Evolutionary conservation across 2,797 vertebrate genomes (phyloP), one percentile per base, ranked within the genome.

Genomic region (Acrocephalus scirpaceus): DNA sequence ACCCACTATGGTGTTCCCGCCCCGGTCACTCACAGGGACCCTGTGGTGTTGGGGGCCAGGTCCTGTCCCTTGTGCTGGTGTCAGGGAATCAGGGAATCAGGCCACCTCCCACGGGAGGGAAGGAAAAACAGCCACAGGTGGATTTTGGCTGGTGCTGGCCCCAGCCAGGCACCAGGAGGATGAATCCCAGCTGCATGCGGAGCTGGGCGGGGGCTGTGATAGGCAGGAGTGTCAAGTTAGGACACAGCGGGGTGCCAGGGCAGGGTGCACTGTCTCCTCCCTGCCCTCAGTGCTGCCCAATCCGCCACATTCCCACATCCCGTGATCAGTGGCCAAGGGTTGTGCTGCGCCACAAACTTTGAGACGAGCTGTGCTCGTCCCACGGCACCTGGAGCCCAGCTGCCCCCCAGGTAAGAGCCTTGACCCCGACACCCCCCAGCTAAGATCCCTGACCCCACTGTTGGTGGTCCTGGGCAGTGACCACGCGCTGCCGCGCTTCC

Each of bases 401-500:
- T 61, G 30, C 22, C n/a, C 36, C 18, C 25, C 71, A 36, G 65
- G 71, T 38, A 80, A 71, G 84, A 45, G n/a, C 70, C 34, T 15
- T 1, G 2, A 21, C 17, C 12, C 44, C 54, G 38, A 13, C n/a
- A 73, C 47, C 42, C 48, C 67, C 32, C 19, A 13, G 54, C 6
- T 26, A 40, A 62, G 85, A 44, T 29, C 27, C 44, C 60, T 20
- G n/a, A 42, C 9, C 30, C 34, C 57, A 17, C 34, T 26, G 1
- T 3, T 3, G 13, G 72, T 40, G 72, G 77, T 77, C 32, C 42
- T 29, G 9, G 40, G 29, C 65, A 29, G 38, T 13, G 58, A 47
- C 18, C 30, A 1, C 4, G 45, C 40, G 54, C 60, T 44, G 48
- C 48, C 0, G 0, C 0, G 0, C 32, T 82, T n/a, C 20, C 47